Evolutionary conservation across 2,797 vertebrate species (phyloP).

Genomic region (Muscicapa comitata): DNA sequence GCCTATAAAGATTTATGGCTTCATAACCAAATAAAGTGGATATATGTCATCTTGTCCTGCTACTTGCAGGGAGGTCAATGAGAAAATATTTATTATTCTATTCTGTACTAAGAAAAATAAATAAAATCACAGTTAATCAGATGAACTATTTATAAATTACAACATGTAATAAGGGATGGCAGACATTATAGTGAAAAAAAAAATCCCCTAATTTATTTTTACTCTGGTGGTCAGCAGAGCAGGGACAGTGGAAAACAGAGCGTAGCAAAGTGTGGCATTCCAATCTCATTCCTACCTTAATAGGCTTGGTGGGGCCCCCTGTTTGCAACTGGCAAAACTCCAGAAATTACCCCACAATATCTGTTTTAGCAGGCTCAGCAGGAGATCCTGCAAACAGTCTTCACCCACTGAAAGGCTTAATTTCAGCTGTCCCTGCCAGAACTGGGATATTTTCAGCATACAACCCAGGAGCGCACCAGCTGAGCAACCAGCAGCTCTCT

Average conservation of each 20-base stretch:
- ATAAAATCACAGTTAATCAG: slow-evolving; percentile 9
- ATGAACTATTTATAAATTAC: slow-evolving; percentile 12
- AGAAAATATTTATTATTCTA: not conserved
- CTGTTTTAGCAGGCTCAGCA: slow-evolving; percentile 11
- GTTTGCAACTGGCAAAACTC: slow-evolving; percentile 40
- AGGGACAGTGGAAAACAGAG: slow-evolving; percentile 30
- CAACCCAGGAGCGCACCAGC: not conserved
- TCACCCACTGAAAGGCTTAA: slow-evolving; percentile 12
- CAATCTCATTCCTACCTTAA: slow-evolving; percentile 49
- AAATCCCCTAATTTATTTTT: slow-evolving; percentile 2
- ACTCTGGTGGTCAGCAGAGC: slow-evolving; percentile 22
- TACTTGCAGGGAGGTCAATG: not conserved
- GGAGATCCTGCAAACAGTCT: slow-evolving; percentile 16
- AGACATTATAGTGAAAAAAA: not conserved
- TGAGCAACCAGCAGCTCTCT: not conserved
- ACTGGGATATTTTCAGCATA: not conserved
- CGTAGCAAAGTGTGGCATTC: slow-evolving; percentile 34
- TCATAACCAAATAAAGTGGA: not conserved
- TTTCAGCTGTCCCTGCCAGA: not conserved
- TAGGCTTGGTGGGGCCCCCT: slow-evolving; percentile 7
- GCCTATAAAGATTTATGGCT: not conserved
- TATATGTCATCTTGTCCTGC: not conserved
- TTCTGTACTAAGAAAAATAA: not conserved
- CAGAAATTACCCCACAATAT: slow-evolving; percentile 51
- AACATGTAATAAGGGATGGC: slow-evolving; percentile 28